Conservation (phyloP, 30 jellyfish, hydroid and myxozoan genomes). For the Pelagia noctiluca region DNA sequence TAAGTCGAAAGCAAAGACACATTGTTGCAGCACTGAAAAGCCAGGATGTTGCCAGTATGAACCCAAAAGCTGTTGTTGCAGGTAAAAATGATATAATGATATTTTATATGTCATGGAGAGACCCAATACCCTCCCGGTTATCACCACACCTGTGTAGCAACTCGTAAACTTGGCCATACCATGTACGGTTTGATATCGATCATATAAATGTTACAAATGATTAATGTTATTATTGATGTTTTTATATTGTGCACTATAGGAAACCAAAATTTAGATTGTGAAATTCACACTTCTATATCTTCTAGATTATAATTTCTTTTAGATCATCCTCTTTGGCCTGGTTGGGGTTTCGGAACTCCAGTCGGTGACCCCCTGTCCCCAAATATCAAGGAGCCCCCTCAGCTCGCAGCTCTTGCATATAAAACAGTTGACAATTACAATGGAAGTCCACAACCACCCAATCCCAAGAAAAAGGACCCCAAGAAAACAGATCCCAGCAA, state of each 20-base stretch:
- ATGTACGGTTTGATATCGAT: no score
- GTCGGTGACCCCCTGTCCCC: slow-evolving; percentile 82
- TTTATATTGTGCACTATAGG: no score
- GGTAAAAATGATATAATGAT: no score
- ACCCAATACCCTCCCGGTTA: no score
- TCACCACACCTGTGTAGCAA: background rate
- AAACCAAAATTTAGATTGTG: background rate
- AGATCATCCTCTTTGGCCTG: slow-evolving; percentile 87
- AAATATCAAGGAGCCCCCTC: slow-evolving; percentile 70
- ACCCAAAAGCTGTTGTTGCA: slow-evolving; percentile 80
- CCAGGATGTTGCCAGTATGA: slow-evolving; percentile 63
- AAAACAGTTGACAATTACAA: slow-evolving; percentile 56
- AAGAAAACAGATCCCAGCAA: background rate
- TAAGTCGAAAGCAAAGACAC: slow-evolving; percentile 56
- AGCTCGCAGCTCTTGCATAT: slow-evolving; percentile 73
- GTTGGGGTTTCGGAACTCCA: slow-evolving; percentile 85
- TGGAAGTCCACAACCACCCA: slow-evolving; percentile 79
- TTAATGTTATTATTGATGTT: no score
- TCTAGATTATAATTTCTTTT: background rate
- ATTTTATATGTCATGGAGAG: no score
- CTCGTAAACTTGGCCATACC: no score
- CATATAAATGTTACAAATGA: no score
- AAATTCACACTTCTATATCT: background rate
- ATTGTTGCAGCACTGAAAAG: slow-evolving; percentile 76
- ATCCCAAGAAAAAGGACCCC: slow-evolving; percentile 48